Base-by-base conservation (phyloP, 2,113 vertebrate species). In the Orthochromis malagaraziensis region DNA sequence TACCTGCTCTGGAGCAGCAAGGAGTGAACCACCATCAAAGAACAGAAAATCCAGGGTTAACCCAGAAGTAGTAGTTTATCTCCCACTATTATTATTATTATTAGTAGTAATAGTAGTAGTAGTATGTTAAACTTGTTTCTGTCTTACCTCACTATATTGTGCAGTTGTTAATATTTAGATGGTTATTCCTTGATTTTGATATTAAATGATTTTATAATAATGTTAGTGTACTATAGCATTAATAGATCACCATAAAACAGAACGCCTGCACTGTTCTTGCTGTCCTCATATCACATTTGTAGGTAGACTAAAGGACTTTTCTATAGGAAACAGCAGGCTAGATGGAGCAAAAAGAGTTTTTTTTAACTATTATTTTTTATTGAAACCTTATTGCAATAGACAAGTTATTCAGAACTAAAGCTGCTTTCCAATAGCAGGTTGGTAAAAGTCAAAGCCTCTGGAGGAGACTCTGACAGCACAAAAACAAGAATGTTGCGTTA, bases 81-180 rank as follows among this genome's bases (percentile, higher is more conserved):
- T 10, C 14, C 55, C 55, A 58, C 26, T 58, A 9, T 58, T 17
- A 33, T 60, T 60, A 55, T 55, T 55, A 54, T 6, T 54, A n/a
- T 1, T 51, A 47, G 1, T 45, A 54, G 2, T 54, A 53, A 0
- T 53, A 53, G 9, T 11, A 54, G 1, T 57, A 29, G 13, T 29
- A 58, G 55, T 58, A 14, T 9, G 7, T 58, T 60, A 60, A 60
- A 60, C 26, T 60, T 60, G 57, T 60, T 60, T 60, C 8, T 17
- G 29, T 60, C 57, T 60, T 60, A 60, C 5, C 8, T 60, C 16
- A 33, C 57, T 33, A 33, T 33, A 33, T 33, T 60, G 57, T 60
- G 57, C 29, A 60, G 14, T 10, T 60, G 57, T 10, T 60, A 60
- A 60, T 17, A 33, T 17, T 60, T 33, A 60, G 57, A 10, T 19